Conservation (phyloP, 2,113 vertebrate species). For the Salvelinus sp. region DNA sequence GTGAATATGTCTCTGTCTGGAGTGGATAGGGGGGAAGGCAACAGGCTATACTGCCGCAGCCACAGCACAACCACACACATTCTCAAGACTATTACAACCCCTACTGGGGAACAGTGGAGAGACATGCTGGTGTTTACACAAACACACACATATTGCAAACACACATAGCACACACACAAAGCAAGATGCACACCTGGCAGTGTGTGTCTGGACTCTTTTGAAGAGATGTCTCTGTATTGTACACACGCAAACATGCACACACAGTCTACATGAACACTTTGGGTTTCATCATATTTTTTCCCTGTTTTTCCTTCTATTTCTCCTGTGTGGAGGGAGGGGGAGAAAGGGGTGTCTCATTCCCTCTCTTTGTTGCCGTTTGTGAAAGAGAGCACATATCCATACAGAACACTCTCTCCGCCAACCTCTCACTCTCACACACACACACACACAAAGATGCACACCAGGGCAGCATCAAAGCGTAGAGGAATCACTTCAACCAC, state of each 20-base stretch:
- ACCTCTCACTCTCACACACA: conserved; percentile 56
- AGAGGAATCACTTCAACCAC: conserved; percentile 71
- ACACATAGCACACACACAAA: conserved; percentile 10
- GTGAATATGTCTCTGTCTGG: conserved; percentile 58
- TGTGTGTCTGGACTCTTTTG: too few species aligned
- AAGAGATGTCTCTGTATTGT: neutral
- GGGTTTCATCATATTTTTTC: conserved; percentile 71
- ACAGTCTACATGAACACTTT: conserved; percentile 65
- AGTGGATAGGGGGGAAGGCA: conserved; percentile 53
- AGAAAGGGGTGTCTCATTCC: conserved; percentile 61
- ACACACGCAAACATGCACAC: conserved; percentile 11
- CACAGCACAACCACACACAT: conserved; percentile 32
- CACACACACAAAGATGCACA: conserved; percentile 39
- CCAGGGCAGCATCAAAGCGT: conserved; percentile 70
- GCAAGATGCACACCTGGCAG: neutral
- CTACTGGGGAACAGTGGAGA: conserved; percentile 54
- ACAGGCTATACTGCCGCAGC: conserved; percentile 66
- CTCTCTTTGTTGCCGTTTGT: conserved; percentile 69
- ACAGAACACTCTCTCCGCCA: conserved; percentile 55
- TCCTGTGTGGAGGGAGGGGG: conserved; percentile 52
- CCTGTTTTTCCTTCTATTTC: conserved; percentile 60
- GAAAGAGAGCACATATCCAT: conserved; percentile 67
- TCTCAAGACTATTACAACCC: conserved; percentile 64
- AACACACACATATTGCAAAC: conserved; percentile 26
- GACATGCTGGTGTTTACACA: conserved; percentile 27